phyloP scores from a whole-genome alignment of 2,888 invertebrate genomes.

The Oscheius myriophilus region DNA sequence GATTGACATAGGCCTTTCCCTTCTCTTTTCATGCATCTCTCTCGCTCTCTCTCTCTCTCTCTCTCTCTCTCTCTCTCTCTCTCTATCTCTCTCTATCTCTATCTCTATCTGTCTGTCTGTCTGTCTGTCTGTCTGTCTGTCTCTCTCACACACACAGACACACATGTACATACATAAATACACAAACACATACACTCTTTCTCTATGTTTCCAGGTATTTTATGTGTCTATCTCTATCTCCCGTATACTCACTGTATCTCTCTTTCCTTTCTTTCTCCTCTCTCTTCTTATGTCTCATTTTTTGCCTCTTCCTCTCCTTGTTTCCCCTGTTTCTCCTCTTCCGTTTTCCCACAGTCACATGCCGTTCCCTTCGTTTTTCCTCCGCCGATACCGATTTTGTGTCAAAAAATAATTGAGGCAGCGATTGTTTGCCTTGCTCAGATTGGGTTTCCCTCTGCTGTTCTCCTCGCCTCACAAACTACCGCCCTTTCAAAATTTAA shows the following conservation, averaged over 20 bases:
- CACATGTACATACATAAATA: too few species aligned
- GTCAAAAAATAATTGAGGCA: constrained; percentile 13
- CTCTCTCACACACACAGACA: too few species aligned
- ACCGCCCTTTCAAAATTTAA: too few species aligned
- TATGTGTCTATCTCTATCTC: too few species aligned
- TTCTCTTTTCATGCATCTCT: too few species aligned
- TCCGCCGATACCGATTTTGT: background rate
- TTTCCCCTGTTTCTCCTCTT: background rate
- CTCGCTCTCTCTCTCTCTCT: background rate
- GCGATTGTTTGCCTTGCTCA: constrained; percentile 12
- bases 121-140: too few species aligned
- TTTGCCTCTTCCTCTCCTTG: background rate
- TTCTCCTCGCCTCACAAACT: background rate
- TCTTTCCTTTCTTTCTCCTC: background rate
- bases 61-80: too few species aligned
- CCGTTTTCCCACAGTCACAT: background rate
- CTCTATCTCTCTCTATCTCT: too few species aligned
- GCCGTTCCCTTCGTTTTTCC: constrained; percentile 11
- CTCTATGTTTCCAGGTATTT: too few species aligned
- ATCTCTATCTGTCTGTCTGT: too few species aligned
- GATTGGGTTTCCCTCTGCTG: constrained; percentile 1
- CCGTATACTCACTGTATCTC: too few species aligned
- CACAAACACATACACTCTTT: too few species aligned
- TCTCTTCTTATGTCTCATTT: background rate
- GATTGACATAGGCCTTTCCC: background rate